A percentile compares a stretch with the other conserved stretches of the same genome.
Evolutionary conservation across 2,113 vertebrate species (phyloP).

Genomic region (Mesoclemmys tuberculata): DNA sequence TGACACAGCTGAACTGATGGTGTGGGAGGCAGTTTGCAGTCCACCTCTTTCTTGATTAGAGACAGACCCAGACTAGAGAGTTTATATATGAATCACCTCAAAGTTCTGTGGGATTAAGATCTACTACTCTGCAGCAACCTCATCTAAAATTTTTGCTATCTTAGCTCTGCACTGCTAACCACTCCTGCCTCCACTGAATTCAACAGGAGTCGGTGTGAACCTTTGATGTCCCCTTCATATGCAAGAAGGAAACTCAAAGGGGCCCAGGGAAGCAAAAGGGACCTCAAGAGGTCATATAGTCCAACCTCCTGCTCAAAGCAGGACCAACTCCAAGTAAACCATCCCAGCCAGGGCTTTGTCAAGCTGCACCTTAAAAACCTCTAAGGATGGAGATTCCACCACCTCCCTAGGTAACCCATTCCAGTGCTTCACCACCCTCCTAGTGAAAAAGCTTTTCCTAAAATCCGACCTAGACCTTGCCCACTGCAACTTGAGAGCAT

Average conservation of each 20-base stretch:
- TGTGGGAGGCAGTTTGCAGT: background rate
- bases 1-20: too few species aligned
- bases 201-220: background rate
- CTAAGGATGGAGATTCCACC: too few species aligned
- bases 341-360: too few species aligned
- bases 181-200: background rate
- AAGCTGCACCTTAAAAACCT: too few species aligned
- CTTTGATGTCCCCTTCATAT: background rate
- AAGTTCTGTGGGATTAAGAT: background rate
- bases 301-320: too few species aligned
- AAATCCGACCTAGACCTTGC: too few species aligned
- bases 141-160: background rate
- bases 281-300: too few species aligned
- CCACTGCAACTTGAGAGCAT: too few species aligned
- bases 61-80: background rate
- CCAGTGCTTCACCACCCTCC: too few species aligned
- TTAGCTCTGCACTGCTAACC: background rate
- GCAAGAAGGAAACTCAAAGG: background rate
- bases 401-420: too few species aligned
- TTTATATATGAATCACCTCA: background rate
- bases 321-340: too few species aligned
- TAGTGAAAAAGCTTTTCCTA: too few species aligned
- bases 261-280: background rate
- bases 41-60: background rate
- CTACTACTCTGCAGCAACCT: background rate